phyloP scores from a whole-genome alignment of 2,113 vertebrate genomes.

The Tenebrosternarchus preto region DNA sequence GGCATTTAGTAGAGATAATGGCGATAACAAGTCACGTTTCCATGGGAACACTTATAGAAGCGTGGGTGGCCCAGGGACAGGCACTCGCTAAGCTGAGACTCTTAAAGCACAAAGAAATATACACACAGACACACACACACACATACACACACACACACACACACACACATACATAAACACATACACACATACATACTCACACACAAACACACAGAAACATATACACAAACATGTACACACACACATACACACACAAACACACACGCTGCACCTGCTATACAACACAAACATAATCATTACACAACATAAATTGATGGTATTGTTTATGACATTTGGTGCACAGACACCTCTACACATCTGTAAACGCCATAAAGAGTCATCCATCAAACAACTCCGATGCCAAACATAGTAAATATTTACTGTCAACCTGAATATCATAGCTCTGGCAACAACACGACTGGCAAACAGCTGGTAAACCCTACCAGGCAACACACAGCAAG shows the following conservation, averaged over 20 bases:
- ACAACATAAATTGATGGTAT: slow-evolving; percentile 3
- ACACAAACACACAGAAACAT: slow-evolving; percentile 15
- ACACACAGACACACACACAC: slow-evolving; percentile 22
- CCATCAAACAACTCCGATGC: slow-evolving; percentile 2
- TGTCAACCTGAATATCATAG: slow-evolving; percentile 14
- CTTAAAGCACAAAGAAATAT: slow-evolving; percentile 32
- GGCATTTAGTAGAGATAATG: slow-evolving; percentile 45
- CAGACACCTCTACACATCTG: slow-evolving; percentile 3
- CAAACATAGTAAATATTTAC: slow-evolving; percentile 7
- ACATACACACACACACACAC: neutral
- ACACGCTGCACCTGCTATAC: neutral
- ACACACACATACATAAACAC: neutral
- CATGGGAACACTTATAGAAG: slow-evolving; percentile 66
- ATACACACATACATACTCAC: neutral
- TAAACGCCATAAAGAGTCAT: neutral
- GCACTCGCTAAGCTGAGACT: slow-evolving; percentile 31
- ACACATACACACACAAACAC: slow-evolving; percentile 8
- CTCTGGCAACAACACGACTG: neutral
- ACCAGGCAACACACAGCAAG: neutral
- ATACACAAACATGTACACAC: slow-evolving; percentile 19
- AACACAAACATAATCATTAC: neutral
- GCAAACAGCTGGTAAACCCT: slow-evolving; percentile 10
- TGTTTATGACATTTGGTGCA: neutral
- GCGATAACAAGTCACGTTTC: slow-evolving; percentile 67
- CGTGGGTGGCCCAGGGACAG: slow-evolving; percentile 59